phyloP scores from a whole-genome alignment of 1,140 invertebrate genomes.

The Drosophila triauraria region DNA sequence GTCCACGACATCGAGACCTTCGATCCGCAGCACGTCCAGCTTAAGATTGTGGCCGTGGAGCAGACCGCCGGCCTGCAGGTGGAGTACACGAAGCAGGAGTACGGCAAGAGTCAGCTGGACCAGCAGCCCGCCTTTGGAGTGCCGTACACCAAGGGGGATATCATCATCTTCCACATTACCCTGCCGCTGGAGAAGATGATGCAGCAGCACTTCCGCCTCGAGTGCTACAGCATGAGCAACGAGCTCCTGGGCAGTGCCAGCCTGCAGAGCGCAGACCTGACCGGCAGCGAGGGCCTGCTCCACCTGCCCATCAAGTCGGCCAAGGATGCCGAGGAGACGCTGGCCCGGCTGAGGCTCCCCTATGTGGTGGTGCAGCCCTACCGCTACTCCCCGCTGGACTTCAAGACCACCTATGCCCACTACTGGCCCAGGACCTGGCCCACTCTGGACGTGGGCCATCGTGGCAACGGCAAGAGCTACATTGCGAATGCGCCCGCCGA shows the following conservation, averaged over 20 bases:
- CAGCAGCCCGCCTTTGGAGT: slow-evolving; percentile 65
- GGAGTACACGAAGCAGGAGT: slow-evolving; percentile 72
- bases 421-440: slow-evolving; percentile 94
- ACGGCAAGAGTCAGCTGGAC: slow-evolving; percentile 69
- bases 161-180: slow-evolving; percentile 85
- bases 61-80: slow-evolving; percentile 71
- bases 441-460: slow-evolving; percentile 95
- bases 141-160: slow-evolving; percentile 69
- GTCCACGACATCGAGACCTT: slow-evolving; percentile 81
- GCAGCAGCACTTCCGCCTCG: slow-evolving; percentile 58
- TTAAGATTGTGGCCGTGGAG: slow-evolving; percentile 72
- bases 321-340: slow-evolving; percentile 76
- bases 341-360: slow-evolving; percentile 89
- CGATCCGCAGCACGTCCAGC: slow-evolving; percentile 74
- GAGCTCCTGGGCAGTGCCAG: slow-evolving; percentile 92
- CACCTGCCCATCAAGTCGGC: slow-evolving; percentile 91
- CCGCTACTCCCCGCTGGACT: slow-evolving; percentile 89
- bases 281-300: slow-evolving; percentile 90
- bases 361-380: slow-evolving; percentile 90
- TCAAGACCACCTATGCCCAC: slow-evolving; percentile 92
- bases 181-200: slow-evolving; percentile 85
- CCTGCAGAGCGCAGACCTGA: slow-evolving; percentile 85
- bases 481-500: slow-evolving; percentile 90
- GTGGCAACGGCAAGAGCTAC: slow-evolving; percentile 91
- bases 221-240: slow-evolving; percentile 62